Conservation (phyloP, 2,888 invertebrate species). For the Pollenia labialis region DNA sequence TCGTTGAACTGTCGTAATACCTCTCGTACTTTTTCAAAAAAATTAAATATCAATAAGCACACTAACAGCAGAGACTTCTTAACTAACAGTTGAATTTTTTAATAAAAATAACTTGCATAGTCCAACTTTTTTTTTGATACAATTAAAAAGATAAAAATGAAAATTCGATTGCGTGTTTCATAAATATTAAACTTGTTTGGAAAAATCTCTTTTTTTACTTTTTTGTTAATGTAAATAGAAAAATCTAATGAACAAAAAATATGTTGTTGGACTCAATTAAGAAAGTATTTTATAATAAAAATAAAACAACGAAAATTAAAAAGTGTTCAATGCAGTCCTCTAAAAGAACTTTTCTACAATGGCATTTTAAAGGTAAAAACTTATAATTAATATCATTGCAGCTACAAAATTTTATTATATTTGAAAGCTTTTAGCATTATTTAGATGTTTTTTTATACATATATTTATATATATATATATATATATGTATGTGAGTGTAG, state of each 20-base stretch:
- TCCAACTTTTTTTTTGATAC: background rate
- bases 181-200: constrained; percentile 28
- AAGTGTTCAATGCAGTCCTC: constrained; percentile 30
- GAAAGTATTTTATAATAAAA: constrained; percentile 48
- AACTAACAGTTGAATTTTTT: constrained; percentile 17
- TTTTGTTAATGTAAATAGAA: no score
- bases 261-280: constrained; percentile 53
- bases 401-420: constrained; percentile 6
- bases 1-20: background rate
- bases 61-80: background rate
- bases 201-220: constrained; percentile 1
- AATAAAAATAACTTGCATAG: background rate
- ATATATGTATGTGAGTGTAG: no score
- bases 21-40: background rate
- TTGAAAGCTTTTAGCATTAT: constrained; percentile 1
- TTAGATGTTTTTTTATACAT: no score
- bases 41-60: constrained; percentile 7
- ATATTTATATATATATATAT: background rate
- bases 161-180: constrained; percentile 33
- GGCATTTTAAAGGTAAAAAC: constrained; percentile 45
- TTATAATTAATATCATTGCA: no score
- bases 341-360: constrained; percentile 38
- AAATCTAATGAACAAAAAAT: background rate
- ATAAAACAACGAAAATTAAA: constrained; percentile 33
- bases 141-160: constrained; percentile 20